phyloP scores from a whole-genome alignment of 2,797 vertebrate species.

The Phoxinus dragarum region DNA sequence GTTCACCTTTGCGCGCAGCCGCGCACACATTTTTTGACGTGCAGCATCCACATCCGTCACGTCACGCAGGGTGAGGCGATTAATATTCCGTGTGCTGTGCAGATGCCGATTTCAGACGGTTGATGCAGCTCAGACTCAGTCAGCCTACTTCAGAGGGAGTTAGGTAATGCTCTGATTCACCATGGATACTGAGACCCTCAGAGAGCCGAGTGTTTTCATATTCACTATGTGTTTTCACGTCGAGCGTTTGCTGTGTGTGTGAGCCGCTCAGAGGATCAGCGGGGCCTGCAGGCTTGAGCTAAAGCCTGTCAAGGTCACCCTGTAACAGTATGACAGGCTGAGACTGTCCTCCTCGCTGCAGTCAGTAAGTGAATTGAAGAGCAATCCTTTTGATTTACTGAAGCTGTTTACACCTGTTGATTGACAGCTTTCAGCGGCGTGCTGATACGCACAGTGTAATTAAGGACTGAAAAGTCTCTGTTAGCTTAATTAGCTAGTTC shows the following conservation, averaged over 20 bases:
- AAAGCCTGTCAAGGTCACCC: conserved; percentile 62
- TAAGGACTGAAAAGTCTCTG: conserved; percentile 16
- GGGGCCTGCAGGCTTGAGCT: conserved; percentile 51
- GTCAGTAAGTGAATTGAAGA: conserved; percentile 36
- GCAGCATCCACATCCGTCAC: conserved; percentile 1
- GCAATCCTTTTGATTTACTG: conserved; percentile 37
- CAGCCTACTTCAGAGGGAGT: conserved; percentile 33
- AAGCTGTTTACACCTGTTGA: conserved; percentile 37
- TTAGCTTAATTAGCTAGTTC: conserved; percentile 43
- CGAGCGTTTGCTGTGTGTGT: conserved; percentile 55
- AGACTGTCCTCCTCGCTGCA: conserved; percentile 26
- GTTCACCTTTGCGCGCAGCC: not conserved
- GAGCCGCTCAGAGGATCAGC: conserved; percentile 45
- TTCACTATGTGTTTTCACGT: conserved; percentile 48
- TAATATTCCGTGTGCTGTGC: conserved; percentile 40
- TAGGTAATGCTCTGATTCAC: conserved; percentile 41
- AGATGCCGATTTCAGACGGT: conserved; percentile 29
- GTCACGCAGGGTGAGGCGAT: conserved; percentile 30
- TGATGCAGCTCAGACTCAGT: conserved; percentile 15
- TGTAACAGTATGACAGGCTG: conserved; percentile 26
- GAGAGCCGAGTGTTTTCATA: conserved; percentile 39
- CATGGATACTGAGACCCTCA: conserved; percentile 36
- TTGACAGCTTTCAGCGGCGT: conserved; percentile 44
- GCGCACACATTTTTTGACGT: conserved; percentile 3
- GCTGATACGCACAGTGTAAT: conserved; percentile 23